Evolutionary conservation across 2,113 vertebrate genomes (phyloP).

Genomic region (Mormyrus lacerda): DNA sequence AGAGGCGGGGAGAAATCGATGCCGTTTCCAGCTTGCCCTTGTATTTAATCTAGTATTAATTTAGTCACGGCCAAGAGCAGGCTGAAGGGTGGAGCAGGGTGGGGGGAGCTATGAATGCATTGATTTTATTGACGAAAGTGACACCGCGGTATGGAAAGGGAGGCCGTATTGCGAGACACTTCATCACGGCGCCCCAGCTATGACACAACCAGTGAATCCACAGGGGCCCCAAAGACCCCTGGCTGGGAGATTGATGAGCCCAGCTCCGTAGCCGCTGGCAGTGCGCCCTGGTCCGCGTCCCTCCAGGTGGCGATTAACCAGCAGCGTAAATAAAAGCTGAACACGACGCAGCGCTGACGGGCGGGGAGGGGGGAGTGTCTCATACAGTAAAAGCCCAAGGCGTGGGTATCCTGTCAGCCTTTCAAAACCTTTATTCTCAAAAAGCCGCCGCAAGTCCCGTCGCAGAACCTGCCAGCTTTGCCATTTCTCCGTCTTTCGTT

Average conservation of each 20-base stretch:
- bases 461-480: neutral
- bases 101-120: constrained; percentile 29
- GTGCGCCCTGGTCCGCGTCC: constrained; percentile 43
- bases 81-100: constrained; percentile 15
- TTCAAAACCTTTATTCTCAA: neutral
- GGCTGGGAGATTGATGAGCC: constrained; percentile 28
- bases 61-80: constrained; percentile 18
- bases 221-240: constrained; percentile 19
- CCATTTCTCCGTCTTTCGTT: neutral
- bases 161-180: constrained; percentile 22
- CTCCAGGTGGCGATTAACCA: constrained; percentile 13
- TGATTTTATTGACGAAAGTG: constrained; percentile 31
- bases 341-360: neutral
- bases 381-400: neutral
- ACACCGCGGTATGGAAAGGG: constrained; percentile 29
- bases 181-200: constrained; percentile 27
- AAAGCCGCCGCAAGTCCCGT: neutral
- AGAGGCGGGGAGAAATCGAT: constrained; percentile 16
- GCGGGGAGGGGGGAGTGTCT: neutral
- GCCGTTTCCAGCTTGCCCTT: constrained; percentile 18
- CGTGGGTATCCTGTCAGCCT: neutral
- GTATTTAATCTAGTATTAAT: constrained; percentile 28
- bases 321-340: constrained; percentile 11
- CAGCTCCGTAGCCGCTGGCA: constrained; percentile 8
- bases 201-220: constrained; percentile 16